These are phyloP conservation scores for Lepidurus packardi DNA, from an alignment of 1,140 invertebrate genomes.

Conservation along the genomic window DNA sequence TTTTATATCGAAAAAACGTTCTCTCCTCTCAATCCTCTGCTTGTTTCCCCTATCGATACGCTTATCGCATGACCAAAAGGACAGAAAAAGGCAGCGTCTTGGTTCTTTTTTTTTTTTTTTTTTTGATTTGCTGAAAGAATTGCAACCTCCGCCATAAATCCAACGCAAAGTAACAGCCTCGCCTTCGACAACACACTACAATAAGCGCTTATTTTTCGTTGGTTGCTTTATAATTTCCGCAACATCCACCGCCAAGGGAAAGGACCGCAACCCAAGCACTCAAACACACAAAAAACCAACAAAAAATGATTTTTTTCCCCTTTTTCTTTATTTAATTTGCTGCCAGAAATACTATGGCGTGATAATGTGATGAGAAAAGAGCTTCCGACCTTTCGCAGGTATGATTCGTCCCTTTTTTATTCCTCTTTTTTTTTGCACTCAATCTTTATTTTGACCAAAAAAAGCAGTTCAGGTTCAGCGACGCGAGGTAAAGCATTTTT, in stretches of 20 bases:
- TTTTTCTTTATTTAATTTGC: background rate
- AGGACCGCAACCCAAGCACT: no score
- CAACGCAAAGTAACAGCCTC: background rate
- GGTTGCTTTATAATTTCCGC: background rate
- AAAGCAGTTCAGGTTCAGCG: no score
- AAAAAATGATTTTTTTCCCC: no score
- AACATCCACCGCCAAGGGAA: background rate
- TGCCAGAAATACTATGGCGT: background rate
- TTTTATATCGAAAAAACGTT: background rate
- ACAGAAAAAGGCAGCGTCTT: no score
- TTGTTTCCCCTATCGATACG: background rate
- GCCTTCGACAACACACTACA: background rate
- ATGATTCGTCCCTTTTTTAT: background rate
- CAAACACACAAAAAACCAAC: no score
- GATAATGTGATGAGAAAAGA: background rate
- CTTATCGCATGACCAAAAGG: background rate
- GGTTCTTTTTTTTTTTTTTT: background rate
- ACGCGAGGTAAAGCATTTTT: background rate
- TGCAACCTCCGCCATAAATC: background rate
- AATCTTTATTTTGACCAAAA: background rate
- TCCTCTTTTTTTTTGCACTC: background rate
- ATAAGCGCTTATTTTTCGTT: background rate
- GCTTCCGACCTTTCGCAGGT: background rate
- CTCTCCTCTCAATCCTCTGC: background rate
- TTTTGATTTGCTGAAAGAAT: background rate